Percentiles rank a stretch among this genome's conserved stretches.
Evolutionary conservation across 2,113 vertebrate species (phyloP).

Genomic region (Bolborhynchus lineola): DNA sequence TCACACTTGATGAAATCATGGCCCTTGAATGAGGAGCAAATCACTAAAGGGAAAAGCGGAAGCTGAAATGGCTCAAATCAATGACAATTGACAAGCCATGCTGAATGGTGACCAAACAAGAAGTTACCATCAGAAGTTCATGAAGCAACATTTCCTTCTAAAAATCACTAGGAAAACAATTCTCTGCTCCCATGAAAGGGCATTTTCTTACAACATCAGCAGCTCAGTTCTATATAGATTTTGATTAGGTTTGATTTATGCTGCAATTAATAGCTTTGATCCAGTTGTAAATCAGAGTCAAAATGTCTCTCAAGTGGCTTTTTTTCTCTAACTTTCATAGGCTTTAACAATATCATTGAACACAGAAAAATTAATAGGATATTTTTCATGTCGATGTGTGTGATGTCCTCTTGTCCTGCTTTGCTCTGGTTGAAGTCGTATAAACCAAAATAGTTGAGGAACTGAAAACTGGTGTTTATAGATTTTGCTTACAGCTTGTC

Average conservation of each 20-base stretch:
- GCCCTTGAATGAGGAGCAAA: neutral
- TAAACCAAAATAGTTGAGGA: neutral
- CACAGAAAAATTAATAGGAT: neutral
- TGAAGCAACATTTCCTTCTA: neutral
- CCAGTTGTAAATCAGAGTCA: neutral
- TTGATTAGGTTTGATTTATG: slow-evolving; percentile 7
- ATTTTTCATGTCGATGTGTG: neutral
- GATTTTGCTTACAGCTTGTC: neutral
- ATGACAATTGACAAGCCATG: neutral
- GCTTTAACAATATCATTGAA: neutral
- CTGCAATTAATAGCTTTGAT: slow-evolving; percentile 5
- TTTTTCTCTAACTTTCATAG: neutral
- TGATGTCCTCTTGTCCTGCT: neutral
- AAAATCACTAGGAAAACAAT: neutral
- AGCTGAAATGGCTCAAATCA: neutral
- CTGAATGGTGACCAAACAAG: neutral
- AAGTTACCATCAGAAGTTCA: neutral
- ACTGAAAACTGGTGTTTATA: neutral
- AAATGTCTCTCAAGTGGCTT: neutral
- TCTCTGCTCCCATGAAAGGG: neutral
- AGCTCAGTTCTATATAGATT: neutral
- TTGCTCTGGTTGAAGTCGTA: slow-evolving; percentile 6
- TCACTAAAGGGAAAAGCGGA: neutral
- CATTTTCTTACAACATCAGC: neutral
- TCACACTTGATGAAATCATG: neutral